phyloP scores from a whole-genome alignment of 2,113 vertebrate species.

The Hipposideros armiger region DNA sequence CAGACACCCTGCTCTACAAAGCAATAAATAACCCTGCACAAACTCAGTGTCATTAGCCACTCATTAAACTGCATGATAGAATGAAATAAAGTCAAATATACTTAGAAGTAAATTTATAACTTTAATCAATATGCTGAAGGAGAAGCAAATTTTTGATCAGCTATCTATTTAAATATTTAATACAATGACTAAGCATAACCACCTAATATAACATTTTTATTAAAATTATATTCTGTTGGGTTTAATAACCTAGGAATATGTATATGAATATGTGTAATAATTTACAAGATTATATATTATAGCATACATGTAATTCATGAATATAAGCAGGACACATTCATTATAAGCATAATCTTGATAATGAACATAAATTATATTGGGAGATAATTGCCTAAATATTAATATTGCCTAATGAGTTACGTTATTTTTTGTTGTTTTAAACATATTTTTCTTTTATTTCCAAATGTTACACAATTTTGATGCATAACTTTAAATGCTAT shows the following conservation, averaged over 20 bases:
- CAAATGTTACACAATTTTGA: not conserved
- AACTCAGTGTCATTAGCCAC: not conserved
- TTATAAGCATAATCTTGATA: not conserved
- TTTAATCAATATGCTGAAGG: not conserved
- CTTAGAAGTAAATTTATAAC: not conserved
- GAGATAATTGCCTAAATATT: not conserved
- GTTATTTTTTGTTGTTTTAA: not conserved
- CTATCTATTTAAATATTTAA: not conserved
- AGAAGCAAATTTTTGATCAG: not conserved
- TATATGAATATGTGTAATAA: not conserved
- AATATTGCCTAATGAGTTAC: not conserved
- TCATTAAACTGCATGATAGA: not conserved
- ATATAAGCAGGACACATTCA: not conserved
- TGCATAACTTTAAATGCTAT: not conserved
- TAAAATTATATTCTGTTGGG: not conserved
- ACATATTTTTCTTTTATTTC: not conserved
- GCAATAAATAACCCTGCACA: not conserved
- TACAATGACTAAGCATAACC: not conserved
- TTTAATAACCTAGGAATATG: not conserved
- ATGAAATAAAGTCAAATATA: not conserved
- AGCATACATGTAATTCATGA: not conserved
- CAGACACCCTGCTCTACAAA: not conserved
- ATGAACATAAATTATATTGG: not conserved
- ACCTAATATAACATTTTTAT: conserved; percentile 9
- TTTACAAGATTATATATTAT: not conserved